Conservation (phyloP, 2,888 invertebrate species). For the Dryomyza anilis region DNA sequence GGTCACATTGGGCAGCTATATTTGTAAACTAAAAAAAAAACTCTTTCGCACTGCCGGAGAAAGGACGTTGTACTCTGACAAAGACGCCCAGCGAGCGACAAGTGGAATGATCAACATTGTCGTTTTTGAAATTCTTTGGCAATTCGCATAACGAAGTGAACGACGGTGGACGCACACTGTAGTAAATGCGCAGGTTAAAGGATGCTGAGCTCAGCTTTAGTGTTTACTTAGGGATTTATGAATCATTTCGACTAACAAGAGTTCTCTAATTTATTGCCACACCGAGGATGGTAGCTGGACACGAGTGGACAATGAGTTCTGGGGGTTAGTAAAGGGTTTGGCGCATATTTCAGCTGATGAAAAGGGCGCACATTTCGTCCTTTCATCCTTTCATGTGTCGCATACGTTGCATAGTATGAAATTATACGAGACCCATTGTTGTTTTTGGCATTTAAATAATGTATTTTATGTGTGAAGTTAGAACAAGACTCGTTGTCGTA, state of each 20-base stretch:
- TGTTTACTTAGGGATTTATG: constrained; percentile 61
- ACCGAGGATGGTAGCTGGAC: not conserved
- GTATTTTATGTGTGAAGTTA: too few relatives aligned
- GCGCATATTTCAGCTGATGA: too few relatives aligned
- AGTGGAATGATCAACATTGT: constrained; percentile 16
- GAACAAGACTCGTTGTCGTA: too few relatives aligned
- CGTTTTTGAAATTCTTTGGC: constrained; percentile 26
- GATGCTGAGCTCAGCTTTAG: too few relatives aligned
- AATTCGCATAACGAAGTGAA: constrained; percentile 47
- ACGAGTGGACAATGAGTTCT: not conserved
- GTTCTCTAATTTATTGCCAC: constrained; percentile 56
- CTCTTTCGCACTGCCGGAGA: too few relatives aligned
- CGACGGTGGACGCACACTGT: constrained; percentile 7
- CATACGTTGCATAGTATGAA: not conserved
- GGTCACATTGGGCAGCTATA: constrained; percentile 32
- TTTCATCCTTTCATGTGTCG: constrained; percentile 10
- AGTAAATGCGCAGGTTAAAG: too few relatives aligned
- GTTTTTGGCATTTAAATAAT: constrained; percentile 14
- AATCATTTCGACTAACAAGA: constrained; percentile 47
- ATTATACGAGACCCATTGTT: not conserved
- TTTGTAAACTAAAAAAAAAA: constrained; percentile 8
- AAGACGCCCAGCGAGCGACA: too few relatives aligned
- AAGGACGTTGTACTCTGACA: too few relatives aligned
- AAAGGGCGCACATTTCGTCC: constrained; percentile 23
- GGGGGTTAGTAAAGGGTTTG: constrained; percentile 8